Base-by-base conservation (phyloP, 2,888 invertebrate genomes). In the Spilarctia lutea region DNA sequence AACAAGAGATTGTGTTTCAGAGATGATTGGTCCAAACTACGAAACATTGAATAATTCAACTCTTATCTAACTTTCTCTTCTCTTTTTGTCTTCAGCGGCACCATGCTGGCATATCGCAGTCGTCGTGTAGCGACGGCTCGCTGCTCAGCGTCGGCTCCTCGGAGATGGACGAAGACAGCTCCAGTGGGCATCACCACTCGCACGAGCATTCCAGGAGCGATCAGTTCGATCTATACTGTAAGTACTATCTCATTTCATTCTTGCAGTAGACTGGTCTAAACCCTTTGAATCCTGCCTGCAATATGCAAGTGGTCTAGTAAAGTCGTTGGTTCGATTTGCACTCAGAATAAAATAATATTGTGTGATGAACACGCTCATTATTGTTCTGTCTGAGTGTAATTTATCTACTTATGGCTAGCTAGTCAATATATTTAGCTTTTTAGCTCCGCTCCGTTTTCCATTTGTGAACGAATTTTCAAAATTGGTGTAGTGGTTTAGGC, bases 141-240 rank as follows among this genome's bases (percentile, higher is more conserved):
- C 96, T 98, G 85, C 96, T 98, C 92, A 98, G 98, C 94, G 97
- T 98, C 95, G 98, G 97, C 85, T 97, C 97, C 91, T 97, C 97
- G 33, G 97, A 97, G 93, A 97, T 97, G 94, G 97, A 98, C 86
- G 97, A 97, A 84, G 95, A 95, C 88, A 94, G 93, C 88, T 92
- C 93, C 91, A 94, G 94, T 80, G 93, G 93, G n/a, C 94, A 94
- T 86, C 93, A 94, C 77, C 91, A 81, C 73, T 83, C 78, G 11
- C 79, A 81, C 42, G 94, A 94, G 84, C 92, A 92, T 85, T 93
- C 93, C 82, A 86, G 92, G 80, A 93, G 93, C 79, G 94, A 95
- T 81, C 90, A 90, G 73, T 91, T 92, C 74, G 95, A 95, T 79
- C 80, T 91, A 27, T 94, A 95, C 86, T 93, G 95, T 95, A 42